A percentile compares a stretch with the other conserved stretches of the same genome.
Evolutionary conservation across 2,797 vertebrate species (phyloP).

Genomic region (Microchirus variegatus): DNA sequence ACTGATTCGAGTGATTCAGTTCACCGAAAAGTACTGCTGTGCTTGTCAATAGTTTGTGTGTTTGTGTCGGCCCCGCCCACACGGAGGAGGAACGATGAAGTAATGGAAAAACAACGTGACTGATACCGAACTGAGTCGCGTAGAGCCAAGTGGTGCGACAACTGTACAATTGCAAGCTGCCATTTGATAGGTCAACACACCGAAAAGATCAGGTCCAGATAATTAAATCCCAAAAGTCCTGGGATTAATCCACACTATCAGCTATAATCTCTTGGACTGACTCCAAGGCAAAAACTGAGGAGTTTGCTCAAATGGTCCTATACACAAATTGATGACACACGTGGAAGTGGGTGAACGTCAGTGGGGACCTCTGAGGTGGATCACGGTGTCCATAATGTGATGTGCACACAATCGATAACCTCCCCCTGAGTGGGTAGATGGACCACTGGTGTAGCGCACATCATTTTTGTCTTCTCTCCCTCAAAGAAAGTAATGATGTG

Average conservation of each 20-base stretch:
- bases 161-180: no score
- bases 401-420: constrained; percentile 74
- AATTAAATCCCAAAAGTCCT: constrained; percentile 49
- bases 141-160: no score
- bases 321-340: constrained; percentile 65
- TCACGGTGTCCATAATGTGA: constrained; percentile 71
- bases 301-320: constrained; percentile 65
- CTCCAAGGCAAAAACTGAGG: constrained; percentile 64
- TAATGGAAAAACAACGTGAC: no score
- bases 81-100: no score
- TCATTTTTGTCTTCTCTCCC: constrained; percentile 41
- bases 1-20: no score
- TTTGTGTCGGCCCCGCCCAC: no score
- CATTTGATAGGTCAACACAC: constrained; percentile 11
- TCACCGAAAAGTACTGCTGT: no score
- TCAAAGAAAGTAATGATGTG: constrained; percentile 18
- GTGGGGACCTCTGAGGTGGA: constrained; percentile 52
- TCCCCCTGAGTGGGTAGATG: constrained; percentile 55
- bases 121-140: no score
- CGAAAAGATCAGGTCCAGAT: constrained; percentile 40
- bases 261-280: constrained; percentile 76
- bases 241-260: constrained; percentile 74
- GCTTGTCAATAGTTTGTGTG: no score
- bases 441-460: constrained; percentile 35
- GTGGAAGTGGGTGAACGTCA: constrained; percentile 15